These are phyloP conservation scores for Macropis europaea DNA, from an alignment of 2,888 invertebrate genomes.

Conservation along the genomic window DNA sequence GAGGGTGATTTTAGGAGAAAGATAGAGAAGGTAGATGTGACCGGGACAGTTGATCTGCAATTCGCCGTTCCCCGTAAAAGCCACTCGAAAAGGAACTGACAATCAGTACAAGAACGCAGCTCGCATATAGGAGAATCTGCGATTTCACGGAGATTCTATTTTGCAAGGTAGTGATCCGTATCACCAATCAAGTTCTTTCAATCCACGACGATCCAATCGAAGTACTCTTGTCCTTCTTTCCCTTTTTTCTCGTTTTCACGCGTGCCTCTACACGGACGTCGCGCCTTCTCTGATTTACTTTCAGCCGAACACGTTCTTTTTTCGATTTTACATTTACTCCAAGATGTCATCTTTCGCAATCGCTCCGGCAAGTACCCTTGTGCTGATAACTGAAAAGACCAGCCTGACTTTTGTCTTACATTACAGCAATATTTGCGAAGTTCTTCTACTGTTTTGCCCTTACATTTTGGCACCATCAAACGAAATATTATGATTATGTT, in stretches of 20 bases:
- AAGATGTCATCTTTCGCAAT: background rate
- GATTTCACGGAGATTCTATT: conserved; percentile 56
- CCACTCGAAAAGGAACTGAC: conserved; percentile 17
- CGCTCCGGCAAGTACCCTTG: background rate
- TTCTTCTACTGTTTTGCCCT: background rate
- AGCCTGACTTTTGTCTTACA: background rate
- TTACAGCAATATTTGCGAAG: background rate
- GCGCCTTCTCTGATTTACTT: conserved; percentile 42
- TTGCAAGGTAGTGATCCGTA: conserved; percentile 51
- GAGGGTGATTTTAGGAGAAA: background rate
- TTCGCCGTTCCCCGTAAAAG: conserved; percentile 5
- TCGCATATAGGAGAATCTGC: conserved; percentile 25
- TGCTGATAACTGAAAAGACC: background rate
- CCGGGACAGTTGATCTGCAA: conserved; percentile 8
- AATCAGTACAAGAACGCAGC: conserved; percentile 29
- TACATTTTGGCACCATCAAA: background rate
- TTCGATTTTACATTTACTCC: conserved; percentile 9
- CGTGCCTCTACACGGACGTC: background rate
- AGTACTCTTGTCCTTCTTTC: conserved; percentile 15
- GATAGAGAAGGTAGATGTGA: background rate
- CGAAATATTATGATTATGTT: background rate
- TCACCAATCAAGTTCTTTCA: conserved; percentile 57
- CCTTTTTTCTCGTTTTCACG: background rate
- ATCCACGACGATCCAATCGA: conserved; percentile 41
- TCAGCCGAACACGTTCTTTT: background rate